Base-by-base conservation (phyloP, 2,797 vertebrate genomes). In the Chromis chromis region DNA sequence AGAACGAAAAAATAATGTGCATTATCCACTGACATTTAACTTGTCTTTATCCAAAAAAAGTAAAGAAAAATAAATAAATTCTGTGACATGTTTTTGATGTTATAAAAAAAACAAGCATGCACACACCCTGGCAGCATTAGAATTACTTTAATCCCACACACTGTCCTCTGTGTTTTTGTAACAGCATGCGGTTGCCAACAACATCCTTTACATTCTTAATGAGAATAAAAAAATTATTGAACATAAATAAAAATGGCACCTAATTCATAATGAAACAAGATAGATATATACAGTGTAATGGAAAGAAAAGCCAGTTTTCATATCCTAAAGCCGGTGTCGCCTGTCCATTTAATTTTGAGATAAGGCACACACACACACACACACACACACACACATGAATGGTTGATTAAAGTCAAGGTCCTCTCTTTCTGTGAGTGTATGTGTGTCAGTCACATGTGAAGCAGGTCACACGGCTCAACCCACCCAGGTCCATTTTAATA, bases 231-330 rank as follows among this genome's bases (percentile, higher is more conserved):
- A 42, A 62, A 22, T 6, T 17, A 39, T 17, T 65, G 70, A 56
- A 63, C 62, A 54, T 55, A 14, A 68, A 67, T 16, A 70, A 65
- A 42, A 55, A 69, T 57, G 67, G 42, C 53, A 48, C 33, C 56
- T n/a, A n/a, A 8, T 36, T 10, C 10, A 12, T 11, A 36, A 36
- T 36, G 33, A 36, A 17, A 66, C 48, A 11, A 31, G 8, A 63
- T 7, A 36, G 10, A 36, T 27, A 27, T 19, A 13, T 22, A n/a
- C n/a, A 16, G 16, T 21, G n/a, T 48, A n/a, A 48, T 48, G 7
- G 46, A 48, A 48, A 21, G n/a, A 19, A 21, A 21, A 48, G 46
- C 19, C 46, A 48, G 4, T 21, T 48, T 11, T 48, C 42, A 44
- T 19, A 44, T 17, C 42, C 16, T 42, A 42, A 42, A 42, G 40